Base-by-base conservation (phyloP, 2,888 invertebrate genomes). In the Nemotelus nigrinus region DNA sequence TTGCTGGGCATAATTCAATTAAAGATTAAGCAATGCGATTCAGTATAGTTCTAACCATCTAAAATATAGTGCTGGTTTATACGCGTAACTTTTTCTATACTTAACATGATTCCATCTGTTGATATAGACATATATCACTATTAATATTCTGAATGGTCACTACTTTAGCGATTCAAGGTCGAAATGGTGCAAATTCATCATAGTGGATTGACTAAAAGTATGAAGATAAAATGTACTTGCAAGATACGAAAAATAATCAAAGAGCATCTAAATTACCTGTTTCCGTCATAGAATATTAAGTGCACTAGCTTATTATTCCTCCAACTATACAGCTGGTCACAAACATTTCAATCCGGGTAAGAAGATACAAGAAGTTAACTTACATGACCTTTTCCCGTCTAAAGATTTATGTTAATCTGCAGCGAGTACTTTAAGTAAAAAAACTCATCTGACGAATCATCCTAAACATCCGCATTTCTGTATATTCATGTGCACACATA, bases 401-500 rank as follows among this genome's bases (percentile, higher is more conserved):
- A 3, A 65, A 65, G 65, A 65, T 65, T 65, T 65, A 65, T 65
- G 47, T 47, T 65, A 65, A 65, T 65, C 65, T n/a, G 47, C 25
- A 25, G 43, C 65, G 2, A 8, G 65, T 47, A 65, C 65, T 65
- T 65, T 45, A 65, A 65, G 47, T 47, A 65, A 65, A 25, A 65
- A 65, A 65, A 65, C 41, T 47, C 65, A 65, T 45, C 44, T 65
- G 47, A 4, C 65, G 65, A 45, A 47, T 47, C 65, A 65, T 65
- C 65, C 65, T 65, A 65, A 65, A 65, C 65, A 65, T 65, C 65
- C 65, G 65, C 65, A 47, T 65, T 65, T 45, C 4, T 65, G 65
- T 45, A 65, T 47, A 45, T n/a, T 45, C 41, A 43, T 65, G 4
- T 65, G 43, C 65, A 10, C 7, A 25, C 10, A 2, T 70, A n/a